Evolutionary conservation across 2,113 vertebrate species (phyloP), one percentile per base, ranked within the genome.

Genomic region (Corythoichthys haematopterus): DNA sequence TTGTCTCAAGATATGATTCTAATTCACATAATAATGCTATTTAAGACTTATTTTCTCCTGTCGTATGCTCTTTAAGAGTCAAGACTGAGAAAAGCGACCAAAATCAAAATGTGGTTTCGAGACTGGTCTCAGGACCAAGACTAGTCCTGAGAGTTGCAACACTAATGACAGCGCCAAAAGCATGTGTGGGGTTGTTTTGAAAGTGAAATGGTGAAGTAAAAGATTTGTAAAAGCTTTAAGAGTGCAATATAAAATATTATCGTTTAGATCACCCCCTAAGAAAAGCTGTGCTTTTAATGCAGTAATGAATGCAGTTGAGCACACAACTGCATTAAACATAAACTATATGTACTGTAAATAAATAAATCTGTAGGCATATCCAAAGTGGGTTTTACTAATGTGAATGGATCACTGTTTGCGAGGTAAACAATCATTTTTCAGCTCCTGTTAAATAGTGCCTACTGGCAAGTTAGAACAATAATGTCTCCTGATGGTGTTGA

Each of bases 401-500:
- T 72, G 63, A 75, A 70, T 47, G 45, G n/a, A 20, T 72, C 14
- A 65, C 37, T 76, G 38, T 65, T 51, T 69, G 66, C 62, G 64
- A 15, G 58, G 20, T 70, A 14, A 70, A 43, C 40, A 73, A 52
- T 62, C 28, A 66, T 63, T 65, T 47, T 35, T 36, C 62, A 15
- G 7, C 3, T 60, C n/a, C 52, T 48, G 48, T 58, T 48, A 76
- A 78, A 77, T 13, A n/a, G 12, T 51, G 35, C 56, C 75, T 64
- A 47, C 38, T 58, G 46, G 76, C 38, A 65, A 63, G 48, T 38
- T 78, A 59, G 72, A 79, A 80, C 5, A 14, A 36, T 62, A 74
- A 80, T 65, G 71, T 60, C 53, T 77, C 68, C 71, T 76, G 66
- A 55, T 55, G 48, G 71, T 69, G 58, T 20, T 43, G 56, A 46